Evolutionary conservation across 2,888 invertebrate species (phyloP).

Genomic region (Apodemia zela): DNA sequence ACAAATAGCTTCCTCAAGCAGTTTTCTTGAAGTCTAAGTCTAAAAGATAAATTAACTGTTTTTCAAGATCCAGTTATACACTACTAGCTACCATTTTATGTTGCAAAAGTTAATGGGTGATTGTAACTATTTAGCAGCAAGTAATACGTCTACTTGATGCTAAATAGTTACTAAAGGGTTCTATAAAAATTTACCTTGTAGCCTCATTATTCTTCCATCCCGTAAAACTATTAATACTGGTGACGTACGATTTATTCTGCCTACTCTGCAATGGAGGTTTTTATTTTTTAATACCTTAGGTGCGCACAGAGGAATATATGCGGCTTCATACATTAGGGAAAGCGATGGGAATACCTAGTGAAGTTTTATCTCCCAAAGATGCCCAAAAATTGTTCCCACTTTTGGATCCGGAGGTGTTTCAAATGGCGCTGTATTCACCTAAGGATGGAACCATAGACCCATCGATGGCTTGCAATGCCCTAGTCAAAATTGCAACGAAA

Average conservation of each 20-base stretch:
- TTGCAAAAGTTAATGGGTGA: no score
- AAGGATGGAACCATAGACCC: slow-evolving; percentile 93
- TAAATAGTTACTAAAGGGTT: no score
- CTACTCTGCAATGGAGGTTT: background rate
- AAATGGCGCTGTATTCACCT: slow-evolving; percentile 88
- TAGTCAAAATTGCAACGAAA: slow-evolving; percentile 85
- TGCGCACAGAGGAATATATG: slow-evolving; percentile 91
- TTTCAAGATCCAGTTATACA: no score
- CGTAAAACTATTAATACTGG: no score
- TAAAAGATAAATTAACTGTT: no score
- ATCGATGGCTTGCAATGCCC: slow-evolving; percentile 87
- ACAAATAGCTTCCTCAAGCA: no score
- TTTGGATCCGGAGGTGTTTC: slow-evolving; percentile 86
- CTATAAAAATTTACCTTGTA: no score
- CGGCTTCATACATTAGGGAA: slow-evolving; percentile 90
- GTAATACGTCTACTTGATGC: no score
- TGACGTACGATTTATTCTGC: background rate
- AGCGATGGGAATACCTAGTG: slow-evolving; percentile 87
- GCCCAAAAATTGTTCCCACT: slow-evolving; percentile 89
- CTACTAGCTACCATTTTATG: no score
- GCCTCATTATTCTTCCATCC: no score
- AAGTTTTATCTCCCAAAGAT: slow-evolving; percentile 85
- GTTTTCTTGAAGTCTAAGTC: no score
- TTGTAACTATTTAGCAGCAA: no score
- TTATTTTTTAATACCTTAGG: slow-evolving; percentile 53